Conservation (phyloP, 2,888 invertebrate species). For the Drosophila suboccidentalis region DNA sequence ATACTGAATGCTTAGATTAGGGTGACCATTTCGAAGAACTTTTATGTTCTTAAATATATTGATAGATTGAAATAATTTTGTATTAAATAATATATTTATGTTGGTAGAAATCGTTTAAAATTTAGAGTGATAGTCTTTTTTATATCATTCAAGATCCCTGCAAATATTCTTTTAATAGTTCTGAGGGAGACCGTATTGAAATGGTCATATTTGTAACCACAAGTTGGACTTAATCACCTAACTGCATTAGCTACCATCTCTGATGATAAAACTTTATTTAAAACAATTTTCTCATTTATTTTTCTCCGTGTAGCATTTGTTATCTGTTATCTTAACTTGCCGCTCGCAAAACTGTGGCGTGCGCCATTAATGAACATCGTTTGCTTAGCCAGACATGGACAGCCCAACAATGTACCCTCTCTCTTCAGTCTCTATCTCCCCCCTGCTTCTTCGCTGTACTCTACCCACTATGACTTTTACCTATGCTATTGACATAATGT, state of each 20-base stretch:
- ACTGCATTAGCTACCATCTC: not conserved
- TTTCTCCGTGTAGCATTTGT: constrained; percentile 54
- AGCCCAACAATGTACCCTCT: constrained; percentile 12
- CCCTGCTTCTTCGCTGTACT: too few relatives aligned
- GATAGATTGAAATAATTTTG: too few relatives aligned
- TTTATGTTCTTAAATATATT: too few relatives aligned
- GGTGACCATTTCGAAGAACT: too few relatives aligned
- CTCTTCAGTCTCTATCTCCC: not conserved
- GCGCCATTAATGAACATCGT: constrained; percentile 78
- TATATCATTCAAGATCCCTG: too few relatives aligned
- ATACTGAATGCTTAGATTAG: too few relatives aligned
- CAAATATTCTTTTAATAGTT: not conserved
- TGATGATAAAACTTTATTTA: not conserved
- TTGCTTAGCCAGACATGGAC: constrained; percentile 74
- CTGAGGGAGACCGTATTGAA: too few relatives aligned
- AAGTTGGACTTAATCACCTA: not conserved
- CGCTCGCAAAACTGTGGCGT: constrained; percentile 68
- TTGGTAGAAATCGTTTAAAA: too few relatives aligned
- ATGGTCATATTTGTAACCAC: not conserved
- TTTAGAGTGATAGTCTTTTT: too few relatives aligned
- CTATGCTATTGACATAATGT: constrained; percentile 76
- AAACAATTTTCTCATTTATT: not conserved
- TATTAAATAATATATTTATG: too few relatives aligned
- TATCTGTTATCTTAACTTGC: constrained; percentile 73
- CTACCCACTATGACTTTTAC: constrained; percentile 38